phyloP scores from a whole-genome alignment of 2,797 vertebrate species.

The Tarsius wallacei region DNA sequence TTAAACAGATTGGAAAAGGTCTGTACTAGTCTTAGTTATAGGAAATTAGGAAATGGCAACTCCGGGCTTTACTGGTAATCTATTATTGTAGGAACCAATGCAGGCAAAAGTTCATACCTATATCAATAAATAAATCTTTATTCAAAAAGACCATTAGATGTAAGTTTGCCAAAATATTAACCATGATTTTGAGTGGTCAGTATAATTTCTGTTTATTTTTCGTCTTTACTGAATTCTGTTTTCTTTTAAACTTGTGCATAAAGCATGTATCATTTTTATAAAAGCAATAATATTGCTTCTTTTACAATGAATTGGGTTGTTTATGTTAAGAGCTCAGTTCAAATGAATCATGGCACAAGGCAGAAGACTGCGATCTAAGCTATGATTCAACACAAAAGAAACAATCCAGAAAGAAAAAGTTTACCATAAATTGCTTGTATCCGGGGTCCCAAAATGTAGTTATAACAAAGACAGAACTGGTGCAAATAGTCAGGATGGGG shows the following conservation, averaged over 20 bases:
- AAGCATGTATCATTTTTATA: neutral
- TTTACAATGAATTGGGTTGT: neutral
- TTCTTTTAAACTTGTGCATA: neutral
- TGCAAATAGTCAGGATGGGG: neutral
- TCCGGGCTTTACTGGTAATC: neutral
- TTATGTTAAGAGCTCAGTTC: neutral
- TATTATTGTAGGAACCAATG: neutral
- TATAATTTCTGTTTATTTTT: constrained; percentile 20
- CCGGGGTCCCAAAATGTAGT: neutral
- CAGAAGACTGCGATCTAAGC: neutral
- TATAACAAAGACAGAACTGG: neutral
- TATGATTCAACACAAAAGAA: neutral
- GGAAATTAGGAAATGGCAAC: neutral
- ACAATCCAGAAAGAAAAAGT: neutral
- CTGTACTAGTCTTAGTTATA: neutral
- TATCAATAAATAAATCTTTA: neutral
- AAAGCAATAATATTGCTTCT: neutral
- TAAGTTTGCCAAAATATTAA: constrained; percentile 16
- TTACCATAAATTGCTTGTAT: constrained; percentile 12
- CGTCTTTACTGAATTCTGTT: neutral
- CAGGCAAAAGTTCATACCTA: neutral
- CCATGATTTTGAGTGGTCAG: neutral
- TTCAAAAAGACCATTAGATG: neutral
- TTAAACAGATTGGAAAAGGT: neutral
- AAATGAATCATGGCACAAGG: neutral